Base-by-base conservation (phyloP, 2,888 invertebrate genomes). In the Eremobia ochroleuca region DNA sequence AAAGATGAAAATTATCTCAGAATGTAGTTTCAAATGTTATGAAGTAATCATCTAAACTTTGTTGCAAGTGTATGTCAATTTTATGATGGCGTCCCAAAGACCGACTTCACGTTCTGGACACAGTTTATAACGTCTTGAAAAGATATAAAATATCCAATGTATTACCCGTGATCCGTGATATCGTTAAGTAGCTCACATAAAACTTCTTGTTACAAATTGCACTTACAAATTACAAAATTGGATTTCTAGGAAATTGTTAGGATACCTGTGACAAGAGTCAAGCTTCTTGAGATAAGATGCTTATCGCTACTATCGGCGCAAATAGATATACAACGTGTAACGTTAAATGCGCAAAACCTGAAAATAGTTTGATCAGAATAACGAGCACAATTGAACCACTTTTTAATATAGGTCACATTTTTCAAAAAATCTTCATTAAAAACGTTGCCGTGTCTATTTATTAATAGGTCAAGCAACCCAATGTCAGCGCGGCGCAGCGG, bases 111-210 rank as follows among this genome's bases (percentile, higher is more conserved):
- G 6, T 13, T 37, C 69, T n/a, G 31, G 28, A 55, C 40, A 8
- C 18, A n/a, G 13, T 71, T 71, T 58, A 73, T 55, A 43, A 58
- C 18, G 8, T 58, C 31, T 71, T 40, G 28, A 25, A 40, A 73
- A 55, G 13, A 55, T 72, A 73, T 73, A 73, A 73, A 73, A 71
- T 73, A 11, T 52, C 28, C 31, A 68, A 40, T 52, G n/a, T 49
- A 34, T 31, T 28, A 18, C 5, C 18, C 4, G 8, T 13, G 11
- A 43, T 4, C 43, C 43, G 4, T 21, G 28, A 37, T 49, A 73
- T 43, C 70, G 21, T 34, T n/a, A 15, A 58, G n/a, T n/a, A 34
- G 31, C 34, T 58, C 58, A 37, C 76, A 76, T 76, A 76, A 59
- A 76, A 46, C 8, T 76, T 59, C 25, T 59, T 76, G 13, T 74